These are phyloP conservation scores for Pherbina coryleti DNA, from an alignment of 2,888 invertebrate species.

Conservation along the genomic window DNA sequence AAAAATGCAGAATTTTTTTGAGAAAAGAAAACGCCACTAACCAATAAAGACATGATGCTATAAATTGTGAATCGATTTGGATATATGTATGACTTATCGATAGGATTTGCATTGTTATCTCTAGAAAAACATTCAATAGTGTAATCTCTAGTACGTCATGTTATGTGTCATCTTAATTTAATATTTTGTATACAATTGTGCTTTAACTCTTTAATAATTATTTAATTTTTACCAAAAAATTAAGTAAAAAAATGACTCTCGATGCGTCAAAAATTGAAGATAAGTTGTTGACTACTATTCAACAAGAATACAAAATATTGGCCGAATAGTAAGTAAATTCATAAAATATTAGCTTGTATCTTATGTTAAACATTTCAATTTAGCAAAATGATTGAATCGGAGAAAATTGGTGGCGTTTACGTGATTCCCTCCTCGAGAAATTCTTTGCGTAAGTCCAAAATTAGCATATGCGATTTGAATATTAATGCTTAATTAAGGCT, in stretches of 20 bases:
- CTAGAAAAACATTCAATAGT: too few relatives aligned
- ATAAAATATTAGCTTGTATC: not conserved
- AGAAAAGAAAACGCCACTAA: too few relatives aligned
- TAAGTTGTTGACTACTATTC: conserved; percentile 80
- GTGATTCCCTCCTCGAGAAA: conserved; percentile 91
- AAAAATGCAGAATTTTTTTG: too few relatives aligned
- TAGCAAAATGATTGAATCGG: conserved; percentile 86
- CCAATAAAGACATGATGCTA: too few relatives aligned
- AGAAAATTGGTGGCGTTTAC: conserved; percentile 89
- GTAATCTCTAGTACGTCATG: too few relatives aligned
- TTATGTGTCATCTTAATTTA: too few relatives aligned
- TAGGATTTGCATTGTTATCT: too few relatives aligned
- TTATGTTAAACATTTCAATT: conserved; percentile 41
- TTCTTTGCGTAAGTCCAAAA: conserved; percentile 78
- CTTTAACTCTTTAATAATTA: conserved; percentile 15
- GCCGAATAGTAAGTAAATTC: conserved; percentile 87
- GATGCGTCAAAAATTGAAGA: conserved; percentile 67
- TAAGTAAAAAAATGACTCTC: conserved; percentile 61
- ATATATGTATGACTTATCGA: too few relatives aligned
- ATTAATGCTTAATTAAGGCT: not conserved
- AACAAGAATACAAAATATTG: conserved; percentile 90
- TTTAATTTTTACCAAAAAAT: not conserved
- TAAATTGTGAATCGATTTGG: too few relatives aligned
- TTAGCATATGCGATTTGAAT: not conserved
- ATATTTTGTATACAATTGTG: not conserved